phyloP scores from a whole-genome alignment of 2,888 invertebrate species.

The Drosophila infuscata region DNA sequence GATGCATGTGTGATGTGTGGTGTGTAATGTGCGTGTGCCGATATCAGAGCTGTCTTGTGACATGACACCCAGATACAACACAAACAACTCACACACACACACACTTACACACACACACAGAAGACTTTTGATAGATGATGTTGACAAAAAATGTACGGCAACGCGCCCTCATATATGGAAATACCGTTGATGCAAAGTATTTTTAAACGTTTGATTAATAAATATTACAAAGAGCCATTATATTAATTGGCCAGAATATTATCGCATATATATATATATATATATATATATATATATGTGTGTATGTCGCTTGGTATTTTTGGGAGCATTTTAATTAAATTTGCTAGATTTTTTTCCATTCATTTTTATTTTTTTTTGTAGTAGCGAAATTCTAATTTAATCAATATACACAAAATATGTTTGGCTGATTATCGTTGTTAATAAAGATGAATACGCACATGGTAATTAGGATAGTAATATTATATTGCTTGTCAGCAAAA shows the following conservation, averaged over 20 bases:
- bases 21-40: slow-evolving; percentile 5
- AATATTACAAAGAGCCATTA: slow-evolving; percentile 49
- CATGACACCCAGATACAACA: slow-evolving; percentile 7
- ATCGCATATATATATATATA: background rate
- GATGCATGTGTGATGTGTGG: background rate
- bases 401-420: slow-evolving; percentile 1
- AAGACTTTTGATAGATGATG: slow-evolving; percentile 45
- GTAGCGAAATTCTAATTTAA: background rate
- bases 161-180: slow-evolving; percentile 17
- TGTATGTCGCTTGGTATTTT: background rate
- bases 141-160: slow-evolving; percentile 29
- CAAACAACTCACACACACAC: background rate
- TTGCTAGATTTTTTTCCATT: background rate
- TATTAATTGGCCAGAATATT: slow-evolving; percentile 29
- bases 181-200: slow-evolving; percentile 6
- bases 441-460: background rate
- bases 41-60: slow-evolving; percentile 17
- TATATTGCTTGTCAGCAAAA: background rate
- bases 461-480: slow-evolving; percentile 12
- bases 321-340: slow-evolving; percentile 5
- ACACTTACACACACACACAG: background rate
- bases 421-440: background rate
- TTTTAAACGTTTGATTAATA: slow-evolving; percentile 53
- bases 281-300: too few relatives aligned
- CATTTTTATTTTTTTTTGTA: background rate